These are phyloP conservation scores for Leuctra nigra DNA, from an alignment of 2,888 invertebrate species.

Conservation along the genomic window DNA sequence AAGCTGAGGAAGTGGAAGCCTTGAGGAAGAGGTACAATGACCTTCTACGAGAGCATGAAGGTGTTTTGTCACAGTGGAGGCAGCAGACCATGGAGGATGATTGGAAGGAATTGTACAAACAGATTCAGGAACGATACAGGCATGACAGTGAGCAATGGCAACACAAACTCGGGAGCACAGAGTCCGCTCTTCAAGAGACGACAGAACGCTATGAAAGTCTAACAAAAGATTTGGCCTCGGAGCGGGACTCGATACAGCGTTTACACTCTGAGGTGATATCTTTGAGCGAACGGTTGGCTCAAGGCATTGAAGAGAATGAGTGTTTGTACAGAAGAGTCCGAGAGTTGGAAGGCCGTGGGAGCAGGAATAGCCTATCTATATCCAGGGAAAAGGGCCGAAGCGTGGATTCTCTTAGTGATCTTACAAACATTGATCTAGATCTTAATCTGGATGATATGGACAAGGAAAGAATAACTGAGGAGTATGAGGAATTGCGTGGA, in stretches of 20 bases:
- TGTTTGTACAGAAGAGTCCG: constrained; percentile 61
- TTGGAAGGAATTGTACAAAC: constrained; percentile 28
- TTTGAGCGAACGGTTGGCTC: constrained; percentile 57
- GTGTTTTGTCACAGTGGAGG: constrained; percentile 27
- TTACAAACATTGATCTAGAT: constrained; percentile 71
- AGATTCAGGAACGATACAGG: constrained; percentile 30
- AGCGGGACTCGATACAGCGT: constrained; percentile 57
- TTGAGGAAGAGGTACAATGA: constrained; percentile 51
- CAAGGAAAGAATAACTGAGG: constrained; percentile 66
- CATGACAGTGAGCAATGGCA: constrained; percentile 61
- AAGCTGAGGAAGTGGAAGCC: constrained; percentile 57
- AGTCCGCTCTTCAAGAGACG: constrained; percentile 59
- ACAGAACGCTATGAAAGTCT: constrained; percentile 57
- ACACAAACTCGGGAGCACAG: constrained; percentile 52
- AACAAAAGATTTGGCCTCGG: constrained; percentile 57
- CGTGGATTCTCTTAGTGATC: constrained; percentile 66
- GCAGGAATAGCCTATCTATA: constrained; percentile 43
- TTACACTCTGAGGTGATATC: constrained; percentile 61
- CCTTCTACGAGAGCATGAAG: constrained; percentile 29
- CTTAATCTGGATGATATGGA: constrained; percentile 66
- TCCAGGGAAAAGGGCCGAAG: constrained; percentile 56
- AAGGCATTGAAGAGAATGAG: constrained; percentile 73
- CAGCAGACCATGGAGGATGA: constrained; percentile 26
- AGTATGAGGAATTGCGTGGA: constrained; percentile 67
- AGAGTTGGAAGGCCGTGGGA: constrained; percentile 56